Percentiles rank a stretch among this genome's conserved stretches.
Evolutionary conservation across 2,888 invertebrate genomes (phyloP).

Genomic region (Clivina fossor): DNA sequence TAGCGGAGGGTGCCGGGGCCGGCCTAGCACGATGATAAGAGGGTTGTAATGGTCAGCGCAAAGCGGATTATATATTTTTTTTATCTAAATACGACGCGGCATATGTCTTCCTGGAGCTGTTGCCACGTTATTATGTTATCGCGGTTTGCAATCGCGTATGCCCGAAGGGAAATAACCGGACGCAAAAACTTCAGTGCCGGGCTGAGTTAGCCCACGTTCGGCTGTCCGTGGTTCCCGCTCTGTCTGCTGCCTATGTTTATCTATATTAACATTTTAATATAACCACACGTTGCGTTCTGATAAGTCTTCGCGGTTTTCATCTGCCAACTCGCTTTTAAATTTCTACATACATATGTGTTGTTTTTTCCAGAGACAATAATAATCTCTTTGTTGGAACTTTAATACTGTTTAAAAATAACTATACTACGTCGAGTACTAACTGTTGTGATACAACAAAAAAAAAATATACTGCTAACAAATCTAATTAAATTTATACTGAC

Average conservation of each 20-base stretch:
- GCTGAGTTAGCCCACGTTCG: constrained; percentile 34
- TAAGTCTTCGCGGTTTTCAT: too few species aligned
- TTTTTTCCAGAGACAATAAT: constrained; percentile 38
- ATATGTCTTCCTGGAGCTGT: constrained; percentile 46
- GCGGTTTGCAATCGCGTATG: constrained; percentile 19
- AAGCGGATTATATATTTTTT: constrained; percentile 50
- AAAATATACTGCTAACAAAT: too few species aligned
- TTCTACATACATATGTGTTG: too few species aligned
- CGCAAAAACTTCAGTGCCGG: constrained; percentile 34
- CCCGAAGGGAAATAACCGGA: constrained; percentile 35
- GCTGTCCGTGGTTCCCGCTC: too few species aligned
- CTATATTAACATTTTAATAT: constrained; percentile 39
- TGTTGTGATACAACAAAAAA: too few species aligned
- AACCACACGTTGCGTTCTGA: constrained; percentile 37
- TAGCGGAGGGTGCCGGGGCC: constrained; percentile 4
- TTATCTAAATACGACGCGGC: constrained; percentile 49
- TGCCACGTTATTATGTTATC: constrained; percentile 43
- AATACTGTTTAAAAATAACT: too few species aligned
- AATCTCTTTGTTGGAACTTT: constrained; percentile 41
- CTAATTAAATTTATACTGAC: too few species aligned
- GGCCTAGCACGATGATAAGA: constrained; percentile 42
- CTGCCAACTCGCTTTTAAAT: too few species aligned
- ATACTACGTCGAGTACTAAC: too few species aligned
- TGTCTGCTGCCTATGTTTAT: too few species aligned
- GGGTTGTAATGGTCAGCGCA: constrained; percentile 49